A percentile compares a stretch with the other conserved stretches of the same genome.
Conservation (phyloP, 2,888 invertebrate species). For the Fragum whitleyi region DNA sequence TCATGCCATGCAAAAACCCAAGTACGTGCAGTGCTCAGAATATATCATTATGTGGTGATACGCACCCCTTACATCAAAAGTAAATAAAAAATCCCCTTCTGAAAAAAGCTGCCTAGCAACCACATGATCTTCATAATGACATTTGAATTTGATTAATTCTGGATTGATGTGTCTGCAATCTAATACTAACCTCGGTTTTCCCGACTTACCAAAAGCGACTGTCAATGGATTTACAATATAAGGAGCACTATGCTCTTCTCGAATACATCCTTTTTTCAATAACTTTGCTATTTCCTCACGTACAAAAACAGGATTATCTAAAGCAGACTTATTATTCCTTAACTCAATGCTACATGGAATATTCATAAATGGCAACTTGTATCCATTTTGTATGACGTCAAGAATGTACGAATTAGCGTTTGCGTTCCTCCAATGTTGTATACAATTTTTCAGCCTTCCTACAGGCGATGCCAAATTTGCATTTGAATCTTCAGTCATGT, state of each 20-base stretch:
- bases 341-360: constrained; percentile 13
- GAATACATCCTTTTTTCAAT: constrained; percentile 30
- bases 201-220: constrained; percentile 35
- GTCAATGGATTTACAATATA: constrained; percentile 44
- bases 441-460: not conserved
- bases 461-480: not conserved
- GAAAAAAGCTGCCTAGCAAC: constrained; percentile 37
- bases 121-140: constrained; percentile 36
- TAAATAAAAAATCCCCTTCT: constrained; percentile 32
- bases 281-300: constrained; percentile 34
- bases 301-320: constrained; percentile 33
- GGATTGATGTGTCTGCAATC: constrained; percentile 51
- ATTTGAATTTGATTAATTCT: constrained; percentile 41
- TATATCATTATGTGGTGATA: constrained; percentile 38
- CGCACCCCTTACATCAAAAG: constrained; percentile 38
- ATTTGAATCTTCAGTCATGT: no score
- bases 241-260: constrained; percentile 7
- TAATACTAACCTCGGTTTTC: constrained; percentile 34
- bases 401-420: not conserved
- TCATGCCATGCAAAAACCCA: constrained; percentile 25
- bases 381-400: constrained; percentile 30
- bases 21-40: constrained; percentile 19
- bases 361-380: constrained; percentile 30
- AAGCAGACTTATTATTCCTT: constrained; percentile 42
- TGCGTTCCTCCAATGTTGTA: constrained; percentile 29